Evolutionary conservation across 1,140 invertebrate genomes (phyloP).

Genomic region (Drosophila seguyi): DNA sequence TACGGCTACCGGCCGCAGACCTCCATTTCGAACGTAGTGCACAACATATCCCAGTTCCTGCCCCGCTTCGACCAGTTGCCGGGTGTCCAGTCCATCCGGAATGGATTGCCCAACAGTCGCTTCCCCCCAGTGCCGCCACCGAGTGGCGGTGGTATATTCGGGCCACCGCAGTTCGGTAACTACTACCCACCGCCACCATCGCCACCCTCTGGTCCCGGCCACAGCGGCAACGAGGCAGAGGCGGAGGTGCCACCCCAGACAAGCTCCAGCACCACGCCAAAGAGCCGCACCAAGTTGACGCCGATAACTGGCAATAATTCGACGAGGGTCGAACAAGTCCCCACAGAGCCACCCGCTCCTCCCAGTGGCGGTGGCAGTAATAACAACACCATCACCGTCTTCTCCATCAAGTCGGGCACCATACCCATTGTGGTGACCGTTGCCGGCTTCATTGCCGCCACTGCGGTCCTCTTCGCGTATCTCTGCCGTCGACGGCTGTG

Average conservation of each 20-base stretch:
- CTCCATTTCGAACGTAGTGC: slow-evolving; percentile 73
- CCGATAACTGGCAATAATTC: slow-evolving; percentile 57
- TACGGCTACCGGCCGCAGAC: slow-evolving; percentile 58
- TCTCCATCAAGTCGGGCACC: slow-evolving; percentile 81
- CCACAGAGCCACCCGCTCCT: slow-evolving; percentile 10
- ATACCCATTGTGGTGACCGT: slow-evolving; percentile 87
- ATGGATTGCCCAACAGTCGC: slow-evolving; percentile 60
- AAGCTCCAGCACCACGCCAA: slow-evolving; percentile 39
- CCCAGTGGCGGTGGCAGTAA: slow-evolving; percentile 1
- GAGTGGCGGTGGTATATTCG: slow-evolving; percentile 44
- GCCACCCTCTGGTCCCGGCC: not conserved
- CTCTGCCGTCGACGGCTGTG: slow-evolving; percentile 87
- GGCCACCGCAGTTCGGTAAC: slow-evolving; percentile 44
- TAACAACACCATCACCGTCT: slow-evolving; percentile 46
- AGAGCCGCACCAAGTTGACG: slow-evolving; percentile 69
- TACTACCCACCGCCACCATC: slow-evolving; percentile 40
- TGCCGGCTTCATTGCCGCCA: slow-evolving; percentile 86
- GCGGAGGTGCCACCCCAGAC: slow-evolving; percentile 8
- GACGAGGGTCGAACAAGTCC: slow-evolving; percentile 25
- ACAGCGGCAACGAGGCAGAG: slow-evolving; percentile 6
- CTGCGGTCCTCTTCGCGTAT: slow-evolving; percentile 86
- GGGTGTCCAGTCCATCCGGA: slow-evolving; percentile 71
- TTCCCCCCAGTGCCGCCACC: slow-evolving; percentile 52
- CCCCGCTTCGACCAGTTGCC: slow-evolving; percentile 70
- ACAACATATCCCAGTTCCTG: slow-evolving; percentile 77